Base-by-base conservation (phyloP, 2,888 invertebrate species). In the Gortyna flavago region DNA sequence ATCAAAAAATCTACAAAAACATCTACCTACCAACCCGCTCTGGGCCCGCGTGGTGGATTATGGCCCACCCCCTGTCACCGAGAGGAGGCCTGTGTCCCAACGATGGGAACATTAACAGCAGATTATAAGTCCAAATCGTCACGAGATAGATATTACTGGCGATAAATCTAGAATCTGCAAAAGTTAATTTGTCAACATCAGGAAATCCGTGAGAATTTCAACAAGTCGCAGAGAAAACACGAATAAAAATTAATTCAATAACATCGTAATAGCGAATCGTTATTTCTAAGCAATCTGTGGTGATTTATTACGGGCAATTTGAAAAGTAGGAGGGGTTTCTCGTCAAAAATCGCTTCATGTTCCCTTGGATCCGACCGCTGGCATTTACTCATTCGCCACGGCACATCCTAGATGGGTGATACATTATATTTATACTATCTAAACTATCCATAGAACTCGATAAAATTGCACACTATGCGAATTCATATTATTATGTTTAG, bases 331-430 rank as follows among this genome's bases (percentile, higher is more conserved):
- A 86, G 85, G 87, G 88, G 88, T 90, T 91, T 88, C 90, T 91
- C 91, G 90, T 91, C 92, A 91, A 91, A 89, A 89, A 89, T 89
- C 85, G 87, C 89, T 90, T 89, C 85, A 87, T 82, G 84, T 91
- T 93, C 91, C 91, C 88, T 89, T 87, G 89, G 91, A 91, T 84
- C 84, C 75, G 79, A 62, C 80, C 77, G 72, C 70, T 83, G 74
- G 83, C 86, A 91, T 89, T 95, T 94, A 95, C 84, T 86, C 91
- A 94, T 95, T 94, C 91, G 90, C 84, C 86, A 89, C 90, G 89
- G 87, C 86, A 87, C 89, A 85, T 87, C 89, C 84, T 80, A 75
- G 86, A 81, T 83, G 76, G 32, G 65, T 54, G 85, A 80, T 80
- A 80, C 80, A 65, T 77, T 71, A 79, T 79, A 84, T 79, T 66